Conservation (phyloP, 92 coral and sea anemone species). For the Metridium senile region DNA sequence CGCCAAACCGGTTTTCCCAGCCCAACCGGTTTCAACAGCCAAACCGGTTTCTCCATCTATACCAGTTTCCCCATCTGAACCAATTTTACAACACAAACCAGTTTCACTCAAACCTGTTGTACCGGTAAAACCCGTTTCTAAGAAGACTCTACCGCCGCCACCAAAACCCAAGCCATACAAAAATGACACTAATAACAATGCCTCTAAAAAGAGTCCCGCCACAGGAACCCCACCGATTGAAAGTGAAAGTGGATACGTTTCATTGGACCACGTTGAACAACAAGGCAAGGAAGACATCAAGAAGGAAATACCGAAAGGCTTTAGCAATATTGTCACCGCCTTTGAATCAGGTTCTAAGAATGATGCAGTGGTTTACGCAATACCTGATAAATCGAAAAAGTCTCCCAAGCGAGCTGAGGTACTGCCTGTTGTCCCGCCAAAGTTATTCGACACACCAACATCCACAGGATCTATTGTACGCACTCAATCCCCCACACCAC, state of each 20-base stretch:
- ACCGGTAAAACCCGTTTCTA: slow-evolving; percentile 30
- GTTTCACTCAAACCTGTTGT: slow-evolving; percentile 13
- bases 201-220: background rate
- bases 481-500: background rate
- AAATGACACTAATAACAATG: slow-evolving; percentile 34
- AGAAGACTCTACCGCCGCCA: slow-evolving; percentile 41
- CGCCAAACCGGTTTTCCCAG: background rate
- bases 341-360: slow-evolving; percentile 36
- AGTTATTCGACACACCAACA: background rate
- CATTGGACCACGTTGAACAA: slow-evolving; percentile 7
- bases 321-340: slow-evolving; percentile 39
- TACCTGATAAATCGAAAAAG: slow-evolving; percentile 58
- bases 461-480: background rate
- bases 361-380: slow-evolving; percentile 38
- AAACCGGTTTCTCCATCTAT: background rate
- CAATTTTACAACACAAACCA: slow-evolving; percentile 13
- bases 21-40: background rate
- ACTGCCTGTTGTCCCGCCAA: background rate
- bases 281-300: background rate
- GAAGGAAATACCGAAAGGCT: slow-evolving; percentile 21
- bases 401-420: slow-evolving; percentile 5
- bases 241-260: slow-evolving; percentile 1
- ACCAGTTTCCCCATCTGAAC: slow-evolving; percentile 7
- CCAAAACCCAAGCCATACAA: slow-evolving; percentile 42
- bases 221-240: slow-evolving; percentile 3